Base-by-base conservation (phyloP, 53 echinoderm and acorn worm species). In the Holothuria leucospilota region DNA sequence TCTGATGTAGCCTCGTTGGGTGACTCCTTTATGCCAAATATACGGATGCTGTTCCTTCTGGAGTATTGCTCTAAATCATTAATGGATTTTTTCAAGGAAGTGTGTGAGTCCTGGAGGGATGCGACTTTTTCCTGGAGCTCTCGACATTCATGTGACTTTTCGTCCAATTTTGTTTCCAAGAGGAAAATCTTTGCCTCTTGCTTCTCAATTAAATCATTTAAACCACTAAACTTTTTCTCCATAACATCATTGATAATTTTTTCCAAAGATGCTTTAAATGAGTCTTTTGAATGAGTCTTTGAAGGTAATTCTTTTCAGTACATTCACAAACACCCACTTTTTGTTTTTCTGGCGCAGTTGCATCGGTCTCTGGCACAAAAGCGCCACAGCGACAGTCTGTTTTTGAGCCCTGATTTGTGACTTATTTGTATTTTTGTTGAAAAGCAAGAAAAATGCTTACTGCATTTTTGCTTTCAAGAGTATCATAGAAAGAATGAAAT, bases 171-270 rank as follows among this genome's bases (percentile, higher is more conserved):
- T 70, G 27, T 68, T 23, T 68, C 68, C 68, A 68, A 68, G 27
- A 68, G 68, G 68, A 68, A 68, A 14, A 68, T 68, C 68, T 25
- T 70, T 70, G 70, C 70, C 70, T 70, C 20, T 70, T 70, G 70
- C 30, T 70, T 38, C 70, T 69, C 39, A 69, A 70, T 70, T 70
- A 70, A 29, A 70, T 70, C 28, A 10, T 27, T 10, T 16, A 70
- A 29, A 39, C 29, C 29, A 70, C 41, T 70, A 39, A 70, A 70
- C 34, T 38, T 70, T 10, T 69, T 29, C 15, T 69, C 30, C 39
- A 69, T 69, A 69, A 69, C 69, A 69, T 69, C 69, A 12, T 29
- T 69, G 69, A 69, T 69, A 28, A 69, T 25, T 69, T 69, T 64
- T 64, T 64, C 34, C 13, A 34, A 70, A 20, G 70, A 70, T 70